These are phyloP conservation scores for Mirounga angustirostris DNA, from an alignment of 2,113 vertebrate species.

Conservation along the genomic window DNA sequence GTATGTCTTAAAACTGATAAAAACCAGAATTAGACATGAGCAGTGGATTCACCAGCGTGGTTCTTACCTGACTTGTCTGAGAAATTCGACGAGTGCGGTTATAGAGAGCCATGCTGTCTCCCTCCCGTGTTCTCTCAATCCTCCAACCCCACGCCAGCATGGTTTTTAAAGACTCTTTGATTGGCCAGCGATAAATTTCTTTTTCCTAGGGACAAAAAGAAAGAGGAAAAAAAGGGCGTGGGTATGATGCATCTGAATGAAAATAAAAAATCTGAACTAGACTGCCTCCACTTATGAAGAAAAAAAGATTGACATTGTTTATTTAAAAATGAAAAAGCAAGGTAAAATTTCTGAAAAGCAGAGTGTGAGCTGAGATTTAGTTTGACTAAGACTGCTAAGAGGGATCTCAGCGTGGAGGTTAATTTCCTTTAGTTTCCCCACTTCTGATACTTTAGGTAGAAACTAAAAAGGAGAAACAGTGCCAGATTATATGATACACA, in stretches of 20 bases:
- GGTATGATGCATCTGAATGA: background rate
- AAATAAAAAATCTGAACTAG: slow-evolving; percentile 41
- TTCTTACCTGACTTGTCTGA: slow-evolving; percentile 94
- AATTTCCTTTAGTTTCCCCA: background rate
- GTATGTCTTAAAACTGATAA: background rate
- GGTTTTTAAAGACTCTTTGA: slow-evolving; percentile 96
- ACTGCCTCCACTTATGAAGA: background rate
- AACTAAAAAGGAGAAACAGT: background rate
- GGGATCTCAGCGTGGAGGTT: fast-evolving
- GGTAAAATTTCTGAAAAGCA: background rate
- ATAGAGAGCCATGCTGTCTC: slow-evolving; percentile 93
- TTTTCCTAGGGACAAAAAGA: slow-evolving; percentile 90
- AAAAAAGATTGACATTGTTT: background rate
- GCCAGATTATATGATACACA: fast-evolving
- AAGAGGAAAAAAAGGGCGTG: background rate
- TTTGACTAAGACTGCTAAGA: background rate
- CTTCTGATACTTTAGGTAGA: background rate
- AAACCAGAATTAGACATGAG: background rate
- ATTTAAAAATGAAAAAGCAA: background rate
- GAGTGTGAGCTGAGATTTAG: background rate
- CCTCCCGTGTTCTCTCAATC: slow-evolving; percentile 94
- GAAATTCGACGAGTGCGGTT: slow-evolving; percentile 94
- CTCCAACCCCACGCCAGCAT: slow-evolving; percentile 97
- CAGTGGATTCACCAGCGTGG: too few species aligned
- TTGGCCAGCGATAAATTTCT: slow-evolving; percentile 95